Conservation (phyloP, 2,113 vertebrate genomes). For the Grantiella picta region DNA sequence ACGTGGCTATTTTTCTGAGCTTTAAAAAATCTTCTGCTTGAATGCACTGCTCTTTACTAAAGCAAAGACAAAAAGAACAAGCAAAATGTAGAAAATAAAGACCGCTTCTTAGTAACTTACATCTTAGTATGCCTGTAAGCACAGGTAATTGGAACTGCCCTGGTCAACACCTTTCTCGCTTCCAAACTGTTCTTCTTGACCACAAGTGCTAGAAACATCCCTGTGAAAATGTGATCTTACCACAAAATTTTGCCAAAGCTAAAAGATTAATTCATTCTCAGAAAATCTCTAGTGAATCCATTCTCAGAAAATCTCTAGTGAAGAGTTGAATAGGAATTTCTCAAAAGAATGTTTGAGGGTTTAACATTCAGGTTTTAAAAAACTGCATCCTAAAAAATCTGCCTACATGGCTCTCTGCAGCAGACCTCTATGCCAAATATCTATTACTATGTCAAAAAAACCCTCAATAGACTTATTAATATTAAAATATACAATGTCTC, state of each 20-base stretch:
- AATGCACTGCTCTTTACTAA: neutral
- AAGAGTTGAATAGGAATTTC: neutral
- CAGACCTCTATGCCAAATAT: neutral
- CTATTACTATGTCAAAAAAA: neutral
- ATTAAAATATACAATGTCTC: neutral
- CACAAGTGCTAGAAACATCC: neutral
- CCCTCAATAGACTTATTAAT: neutral
- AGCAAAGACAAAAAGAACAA: neutral
- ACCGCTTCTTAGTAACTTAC: neutral
- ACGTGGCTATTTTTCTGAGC: neutral
- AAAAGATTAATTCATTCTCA: neutral
- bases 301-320: neutral
- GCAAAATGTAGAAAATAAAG: neutral
- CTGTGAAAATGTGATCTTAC: neutral
- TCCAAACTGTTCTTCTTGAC: neutral
- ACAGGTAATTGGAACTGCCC: neutral
- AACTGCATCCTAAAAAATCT: neutral
- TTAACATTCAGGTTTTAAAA: neutral
- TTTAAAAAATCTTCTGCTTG: neutral
- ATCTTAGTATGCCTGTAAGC: neutral
- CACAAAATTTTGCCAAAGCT: neutral
- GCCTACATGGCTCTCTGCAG: neutral
- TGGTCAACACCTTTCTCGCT: neutral
- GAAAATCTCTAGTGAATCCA: neutral
- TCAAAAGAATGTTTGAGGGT: neutral